phyloP scores from a whole-genome alignment of 2,888 invertebrate genomes.

The Lasioglossum malachurum region DNA sequence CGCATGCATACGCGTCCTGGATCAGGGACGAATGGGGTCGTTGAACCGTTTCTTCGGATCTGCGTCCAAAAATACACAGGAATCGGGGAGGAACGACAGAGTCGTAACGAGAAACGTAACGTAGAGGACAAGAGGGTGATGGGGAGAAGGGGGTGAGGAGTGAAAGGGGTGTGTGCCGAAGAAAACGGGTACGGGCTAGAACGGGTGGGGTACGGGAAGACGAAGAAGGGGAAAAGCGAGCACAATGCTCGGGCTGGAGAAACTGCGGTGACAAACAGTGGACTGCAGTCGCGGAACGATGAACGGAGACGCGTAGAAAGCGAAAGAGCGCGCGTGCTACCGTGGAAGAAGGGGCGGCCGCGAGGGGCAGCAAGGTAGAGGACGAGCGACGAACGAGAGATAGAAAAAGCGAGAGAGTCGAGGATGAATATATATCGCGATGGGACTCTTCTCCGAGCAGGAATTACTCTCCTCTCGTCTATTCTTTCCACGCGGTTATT shows the following conservation, averaged over 20 bases:
- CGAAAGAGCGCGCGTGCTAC: not conserved
- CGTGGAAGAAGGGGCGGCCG: not conserved
- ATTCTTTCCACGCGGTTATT: conserved; percentile 72
- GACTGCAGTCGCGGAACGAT: conserved; percentile 56
- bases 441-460: conserved; percentile 59
- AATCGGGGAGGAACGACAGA: conserved; percentile 52
- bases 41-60: conserved; percentile 69
- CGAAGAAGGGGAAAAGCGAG: conserved; percentile 22
- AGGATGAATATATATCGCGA: conserved; percentile 66
- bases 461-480: conserved; percentile 68
- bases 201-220: not conserved
- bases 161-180: not conserved
- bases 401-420: conserved; percentile 15
- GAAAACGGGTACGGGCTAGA: not conserved
- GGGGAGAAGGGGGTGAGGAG: not conserved
- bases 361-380: not conserved
- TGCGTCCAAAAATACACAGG: conserved; percentile 70
- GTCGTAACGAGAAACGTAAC: conserved; percentile 63
- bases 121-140: conserved; percentile 49
- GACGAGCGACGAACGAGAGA: conserved; percentile 1
- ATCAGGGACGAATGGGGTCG: conserved; percentile 63
- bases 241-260: conserved; percentile 58
- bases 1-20: conserved; percentile 53
- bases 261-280: conserved; percentile 70
- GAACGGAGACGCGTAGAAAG: conserved; percentile 22